Evolutionary conservation across 1,140 invertebrate species (phyloP), one percentile per base, ranked within the genome.

Genomic region (Tetranychus urticae): DNA sequence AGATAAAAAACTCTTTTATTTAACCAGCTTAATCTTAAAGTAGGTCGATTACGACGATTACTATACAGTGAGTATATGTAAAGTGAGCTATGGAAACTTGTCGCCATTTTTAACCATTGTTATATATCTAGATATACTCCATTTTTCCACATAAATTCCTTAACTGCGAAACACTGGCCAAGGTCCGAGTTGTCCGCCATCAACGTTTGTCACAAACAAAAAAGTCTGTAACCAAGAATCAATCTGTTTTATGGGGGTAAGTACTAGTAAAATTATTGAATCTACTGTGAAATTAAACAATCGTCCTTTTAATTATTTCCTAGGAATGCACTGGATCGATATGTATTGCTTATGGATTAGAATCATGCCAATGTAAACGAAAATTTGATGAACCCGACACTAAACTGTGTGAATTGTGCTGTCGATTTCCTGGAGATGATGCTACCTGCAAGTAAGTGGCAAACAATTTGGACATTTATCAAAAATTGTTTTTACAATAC

Each of bases 231-330:
- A 91, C 72, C 83, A 88, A 68, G 87, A 88, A 70, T 85, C 88
- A 70, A 88, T 93, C 47, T 93, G 89, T 71, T 92, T 86, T 69
- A 88, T 91, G 84, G 89, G 89, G 65, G 86, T 88, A 76, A 80
- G 81, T 78, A 63, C 14, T 13, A 31, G 10, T 42, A 42, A 23
- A 23, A 23, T 23, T 23, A 23, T 23, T 23, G 23, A 23, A 23
- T 23, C 23, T 23, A 23, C 23, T 23, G 23, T 23, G 23, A 23
- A 23, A 23, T 23, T 23, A 23, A 23, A 23, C 23, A 33, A 52
- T 47, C 55, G n/a, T 52, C 31, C 3, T n/a, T 10, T 23, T 50
- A 46, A 58, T 58, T 56, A 65, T 64, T 70, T 67, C 23, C 2
- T 63, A 84, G 82, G 85, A 90, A 72, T 94, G 89, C 68, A 88